Percentiles rank a stretch among this genome's conserved stretches.
These are phyloP conservation scores for Macrochelys suwanniensis DNA, from an alignment of 2,797 vertebrate species.

Conservation along the genomic window DNA sequence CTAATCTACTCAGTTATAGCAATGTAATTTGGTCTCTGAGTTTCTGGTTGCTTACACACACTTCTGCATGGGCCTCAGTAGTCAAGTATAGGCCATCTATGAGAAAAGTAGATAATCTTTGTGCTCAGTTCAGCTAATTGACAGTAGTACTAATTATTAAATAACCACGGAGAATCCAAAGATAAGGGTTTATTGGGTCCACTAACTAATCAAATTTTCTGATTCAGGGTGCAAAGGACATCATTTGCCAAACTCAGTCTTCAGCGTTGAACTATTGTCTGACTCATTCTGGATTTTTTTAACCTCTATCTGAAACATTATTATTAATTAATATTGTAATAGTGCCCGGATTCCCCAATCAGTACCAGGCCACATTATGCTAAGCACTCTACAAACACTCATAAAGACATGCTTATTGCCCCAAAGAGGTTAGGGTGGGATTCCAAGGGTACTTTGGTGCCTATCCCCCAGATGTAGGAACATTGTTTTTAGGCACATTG, in stretches of 20 bases:
- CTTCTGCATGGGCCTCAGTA: background rate
- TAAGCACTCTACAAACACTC: background rate
- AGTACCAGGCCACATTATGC: background rate
- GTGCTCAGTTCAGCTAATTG: background rate
- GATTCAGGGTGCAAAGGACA: background rate
- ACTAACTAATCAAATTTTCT: background rate
- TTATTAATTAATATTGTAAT: background rate
- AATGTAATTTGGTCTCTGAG: background rate
- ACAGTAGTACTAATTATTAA: background rate
- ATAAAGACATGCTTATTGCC: background rate
- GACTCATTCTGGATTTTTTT: background rate
- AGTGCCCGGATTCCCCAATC: background rate
- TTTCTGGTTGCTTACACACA: background rate
- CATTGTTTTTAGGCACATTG: background rate
- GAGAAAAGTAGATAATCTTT: background rate
- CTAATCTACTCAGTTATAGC: background rate
- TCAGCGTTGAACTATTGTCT: background rate
- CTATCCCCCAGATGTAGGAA: too few relatives aligned
- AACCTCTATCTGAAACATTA: conserved; percentile 13
- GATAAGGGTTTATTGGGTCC: background rate
- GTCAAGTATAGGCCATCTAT: background rate
- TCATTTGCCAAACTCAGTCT: background rate
- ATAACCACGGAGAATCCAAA: background rate
- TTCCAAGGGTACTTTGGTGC: background rate
- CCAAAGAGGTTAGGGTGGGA: background rate